phyloP scores from a whole-genome alignment of 1,140 invertebrate species.

The Plodia interpunctella region DNA sequence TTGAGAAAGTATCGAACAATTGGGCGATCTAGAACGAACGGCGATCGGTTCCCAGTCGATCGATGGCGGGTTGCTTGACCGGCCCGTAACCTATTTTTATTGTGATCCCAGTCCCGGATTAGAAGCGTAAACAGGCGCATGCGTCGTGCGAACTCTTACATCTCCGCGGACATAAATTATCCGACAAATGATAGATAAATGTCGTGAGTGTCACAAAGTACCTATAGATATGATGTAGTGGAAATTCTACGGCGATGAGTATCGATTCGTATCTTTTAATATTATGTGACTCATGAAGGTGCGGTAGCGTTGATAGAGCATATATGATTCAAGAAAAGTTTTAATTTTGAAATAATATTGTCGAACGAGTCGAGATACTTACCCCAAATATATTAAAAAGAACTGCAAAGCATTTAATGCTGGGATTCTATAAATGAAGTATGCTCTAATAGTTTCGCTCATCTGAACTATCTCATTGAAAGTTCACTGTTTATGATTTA shows the following conservation, averaged over 20 bases:
- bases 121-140: conserved; percentile 37
- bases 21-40: conserved; percentile 9
- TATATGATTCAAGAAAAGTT: too few species aligned
- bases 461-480: background rate
- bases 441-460: too few species aligned
- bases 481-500: conserved; percentile 1
- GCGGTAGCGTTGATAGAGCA: too few species aligned
- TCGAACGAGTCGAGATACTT: too few species aligned
- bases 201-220: background rate
- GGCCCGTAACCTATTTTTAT: conserved; percentile 45
- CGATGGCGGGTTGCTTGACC: conserved; percentile 41
- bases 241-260: background rate
- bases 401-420: too few species aligned
- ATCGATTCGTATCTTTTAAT: too few species aligned
- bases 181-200: conserved; percentile 5
- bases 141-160: conserved; percentile 17
- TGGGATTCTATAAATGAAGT: too few species aligned
- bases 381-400: too few species aligned
- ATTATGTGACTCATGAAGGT: too few species aligned
- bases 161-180: conserved; percentile 16
- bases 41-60: conserved; percentile 21
- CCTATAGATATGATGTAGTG: background rate
- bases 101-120: conserved; percentile 39
- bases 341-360: too few species aligned
- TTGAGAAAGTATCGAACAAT: background rate